Base-by-base conservation (phyloP, 2,797 vertebrate species). In the Lophura swinhoii region DNA sequence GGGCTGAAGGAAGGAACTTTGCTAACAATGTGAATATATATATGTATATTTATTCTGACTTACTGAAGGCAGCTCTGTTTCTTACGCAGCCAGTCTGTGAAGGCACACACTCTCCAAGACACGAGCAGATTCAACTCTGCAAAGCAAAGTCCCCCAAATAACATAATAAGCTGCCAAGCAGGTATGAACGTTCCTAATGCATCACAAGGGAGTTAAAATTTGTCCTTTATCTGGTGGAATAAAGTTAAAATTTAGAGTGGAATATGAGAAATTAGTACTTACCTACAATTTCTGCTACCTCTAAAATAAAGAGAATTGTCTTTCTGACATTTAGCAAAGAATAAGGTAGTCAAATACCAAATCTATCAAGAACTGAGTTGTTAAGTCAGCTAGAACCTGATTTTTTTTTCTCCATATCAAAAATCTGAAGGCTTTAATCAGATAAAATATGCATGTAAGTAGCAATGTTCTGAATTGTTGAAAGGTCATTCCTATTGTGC, bases 81-180 rank as follows among this genome's bases (percentile, higher is more conserved):
- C 26, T 58, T 80, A 79, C 84, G 62, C 62, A 71, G 55, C 24
- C 33, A 3, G 31, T 48, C 48, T 69, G 55, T 26, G 83, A 72
- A 93, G 70, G 55, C 51, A 41, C 43, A 77, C 6, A 9, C 59
- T 33, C 55, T 78, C 55, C 71, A 63, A 81, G 63, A 71, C 55
- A 69, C 14, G 79, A 90, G 85, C 12, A 33, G 83, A 90, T n/a
- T 67, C 91, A 87, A 60, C 46, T 82, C 88, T 1, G 43, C 77
- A 63, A 74, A 75, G 62, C 60, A 48, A 85, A 78, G 69, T 6
- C 90, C 93, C 86, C 71, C 82, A 91, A 94, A 94, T 91, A 96
- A 92, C 76, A n/a, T 8, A 69, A 31, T 62, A 44, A 92, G 85
- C 92, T 96, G 94, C 92, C 95, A 89, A 94, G 76, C 1, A 4